Conservation (phyloP, 1,140 invertebrate genomes). For the Cydia amplana region DNA sequence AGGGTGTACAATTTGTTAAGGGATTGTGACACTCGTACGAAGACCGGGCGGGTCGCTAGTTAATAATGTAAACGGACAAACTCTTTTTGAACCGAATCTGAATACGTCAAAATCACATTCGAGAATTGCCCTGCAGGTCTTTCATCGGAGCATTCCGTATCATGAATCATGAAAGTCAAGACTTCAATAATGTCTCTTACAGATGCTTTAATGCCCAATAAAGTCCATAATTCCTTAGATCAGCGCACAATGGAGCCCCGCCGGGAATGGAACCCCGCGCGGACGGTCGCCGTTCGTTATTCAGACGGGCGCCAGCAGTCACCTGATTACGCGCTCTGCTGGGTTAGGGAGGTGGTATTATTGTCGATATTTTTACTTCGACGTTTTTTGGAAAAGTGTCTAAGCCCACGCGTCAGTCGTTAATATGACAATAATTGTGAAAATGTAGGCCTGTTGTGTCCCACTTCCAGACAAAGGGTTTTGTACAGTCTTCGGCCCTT, state of each 20-base stretch:
- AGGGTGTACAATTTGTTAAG: too few species aligned
- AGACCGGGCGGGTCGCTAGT: too few species aligned
- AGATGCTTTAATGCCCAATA: conserved; percentile 17
- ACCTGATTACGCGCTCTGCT: conserved; percentile 54
- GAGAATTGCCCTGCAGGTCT: background rate
- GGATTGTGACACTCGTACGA: too few species aligned
- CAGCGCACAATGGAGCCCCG: conserved; percentile 29
- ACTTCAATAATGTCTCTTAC: conserved; percentile 14
- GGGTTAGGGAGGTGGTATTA: conserved; percentile 33
- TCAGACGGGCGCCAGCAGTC: conserved; percentile 46
- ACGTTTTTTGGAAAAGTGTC: background rate
- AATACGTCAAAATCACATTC: too few species aligned
- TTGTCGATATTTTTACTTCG: conserved; percentile 32
- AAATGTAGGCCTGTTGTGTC: too few species aligned
- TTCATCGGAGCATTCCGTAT: background rate
- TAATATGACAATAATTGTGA: too few species aligned
- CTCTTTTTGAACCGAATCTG: too few species aligned
- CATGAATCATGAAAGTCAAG: background rate
- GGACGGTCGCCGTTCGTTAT: conserved; percentile 49
- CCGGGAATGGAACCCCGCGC: conserved; percentile 37
- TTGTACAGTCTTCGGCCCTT: too few species aligned
- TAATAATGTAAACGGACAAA: too few species aligned
- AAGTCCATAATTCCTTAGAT: conserved; percentile 19
- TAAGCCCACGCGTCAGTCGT: background rate
- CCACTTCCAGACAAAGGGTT: too few species aligned